Percentiles rank a stretch among this genome's conserved stretches.
These are phyloP conservation scores for Scartelaos histophorus DNA, from an alignment of 2,113 vertebrate species.

Conservation along the genomic window DNA sequence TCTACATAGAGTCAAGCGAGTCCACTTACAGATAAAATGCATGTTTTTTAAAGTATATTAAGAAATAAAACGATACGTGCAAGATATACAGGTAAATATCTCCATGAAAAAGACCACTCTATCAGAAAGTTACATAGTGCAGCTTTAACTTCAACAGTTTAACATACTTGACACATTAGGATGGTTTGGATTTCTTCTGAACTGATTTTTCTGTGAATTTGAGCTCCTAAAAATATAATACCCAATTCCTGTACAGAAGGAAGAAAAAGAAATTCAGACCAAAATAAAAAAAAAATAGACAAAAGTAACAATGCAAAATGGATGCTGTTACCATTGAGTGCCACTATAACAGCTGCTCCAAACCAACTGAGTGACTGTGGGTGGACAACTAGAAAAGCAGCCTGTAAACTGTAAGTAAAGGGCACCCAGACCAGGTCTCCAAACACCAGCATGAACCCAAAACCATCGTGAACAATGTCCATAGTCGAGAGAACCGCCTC, in stretches of 20 bases:
- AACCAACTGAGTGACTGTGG: slow-evolving; percentile 77
- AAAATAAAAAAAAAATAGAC: neutral
- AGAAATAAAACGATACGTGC: too few species aligned
- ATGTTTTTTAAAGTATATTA: too few species aligned
- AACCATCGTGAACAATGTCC: slow-evolving; percentile 90
- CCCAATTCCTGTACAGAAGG: slow-evolving; percentile 75
- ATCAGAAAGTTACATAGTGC: too few species aligned
- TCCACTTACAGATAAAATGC: too few species aligned
- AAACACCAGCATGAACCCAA: slow-evolving; percentile 91
- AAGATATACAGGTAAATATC: too few species aligned
- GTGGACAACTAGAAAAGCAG: slow-evolving; percentile 83
- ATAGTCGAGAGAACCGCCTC: slow-evolving; percentile 88
- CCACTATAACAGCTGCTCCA: slow-evolving; percentile 69
- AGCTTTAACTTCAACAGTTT: neutral
- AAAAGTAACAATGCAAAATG: neutral
- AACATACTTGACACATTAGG: slow-evolving; percentile 80
- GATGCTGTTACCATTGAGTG: slow-evolving; percentile 79
- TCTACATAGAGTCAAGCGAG: too few species aligned
- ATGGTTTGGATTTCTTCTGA: slow-evolving; percentile 85
- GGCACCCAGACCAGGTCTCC: slow-evolving; percentile 90
- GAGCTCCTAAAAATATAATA: slow-evolving; percentile 88
- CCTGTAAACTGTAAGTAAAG: slow-evolving; percentile 87
- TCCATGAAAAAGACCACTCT: too few species aligned
- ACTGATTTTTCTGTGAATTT: slow-evolving; percentile 92
- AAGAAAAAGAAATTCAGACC: neutral